Evolutionary conservation across 2,888 invertebrate species (phyloP).

Genomic region (Poecilobothrus nobilitatus): DNA sequence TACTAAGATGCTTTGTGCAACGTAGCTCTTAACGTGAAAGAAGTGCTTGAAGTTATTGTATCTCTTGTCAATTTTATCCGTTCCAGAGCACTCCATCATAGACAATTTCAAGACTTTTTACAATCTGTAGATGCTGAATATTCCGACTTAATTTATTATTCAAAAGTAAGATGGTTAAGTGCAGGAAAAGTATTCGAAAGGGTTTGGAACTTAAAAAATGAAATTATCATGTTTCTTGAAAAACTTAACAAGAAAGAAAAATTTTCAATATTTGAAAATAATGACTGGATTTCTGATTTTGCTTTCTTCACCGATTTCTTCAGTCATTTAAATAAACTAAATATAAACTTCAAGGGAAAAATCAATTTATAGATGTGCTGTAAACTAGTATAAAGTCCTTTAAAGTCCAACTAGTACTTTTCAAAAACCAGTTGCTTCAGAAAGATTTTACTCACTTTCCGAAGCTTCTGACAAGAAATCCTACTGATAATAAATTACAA

Average conservation of each 20-base stretch:
- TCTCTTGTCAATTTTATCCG: conserved; percentile 7
- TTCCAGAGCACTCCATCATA: conserved; percentile 3
- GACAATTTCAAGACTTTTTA: conserved; percentile 1
- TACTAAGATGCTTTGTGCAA: conserved; percentile 1
- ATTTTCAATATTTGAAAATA: conserved; percentile 7
- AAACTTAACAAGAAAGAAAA: conserved; percentile 9
- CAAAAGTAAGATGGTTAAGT: background rate
- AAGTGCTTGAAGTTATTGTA: conserved; percentile 7
- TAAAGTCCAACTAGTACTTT: conserved; percentile 7
- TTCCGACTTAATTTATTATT: background rate
- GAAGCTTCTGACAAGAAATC: conserved; percentile 4
- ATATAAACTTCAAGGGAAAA: conserved; percentile 8
- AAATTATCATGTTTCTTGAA: conserved; percentile 8
- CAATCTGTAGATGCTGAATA: background rate
- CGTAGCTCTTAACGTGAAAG: background rate
- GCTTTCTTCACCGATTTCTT: conserved; percentile 9
- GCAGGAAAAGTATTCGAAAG: conserved; percentile 8
- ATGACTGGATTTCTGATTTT: conserved; percentile 9
- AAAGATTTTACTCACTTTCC: conserved; percentile 9
- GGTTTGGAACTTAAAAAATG: conserved; percentile 7
- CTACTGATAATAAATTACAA: conserved; percentile 9
- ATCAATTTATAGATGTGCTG: conserved; percentile 8
- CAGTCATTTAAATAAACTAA: conserved; percentile 7
- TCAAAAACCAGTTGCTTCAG: conserved; percentile 9
- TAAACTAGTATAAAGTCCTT: conserved; percentile 7